Base-by-base conservation (phyloP, 23 tunicate genomes). In the Aplidium turbinatum region DNA sequence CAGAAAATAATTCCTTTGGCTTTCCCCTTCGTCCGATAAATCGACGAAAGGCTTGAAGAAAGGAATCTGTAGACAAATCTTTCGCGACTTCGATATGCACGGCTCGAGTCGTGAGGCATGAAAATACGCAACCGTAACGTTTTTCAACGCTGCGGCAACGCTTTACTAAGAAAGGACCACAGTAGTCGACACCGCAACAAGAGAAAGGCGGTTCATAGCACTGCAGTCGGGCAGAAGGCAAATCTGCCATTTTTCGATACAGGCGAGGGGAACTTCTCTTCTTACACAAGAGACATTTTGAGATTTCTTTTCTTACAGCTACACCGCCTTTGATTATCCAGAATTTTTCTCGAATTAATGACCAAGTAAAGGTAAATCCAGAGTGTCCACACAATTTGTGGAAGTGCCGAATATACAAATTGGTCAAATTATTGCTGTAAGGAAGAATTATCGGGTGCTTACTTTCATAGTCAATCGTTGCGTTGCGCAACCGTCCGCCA, bases 41-140 rank as follows among this genome's bases (percentile, higher is more conserved):
- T n/a, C 82, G 72, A 20, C 73, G 36, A 2, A 76, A 30, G 2
- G 75, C 82, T 42, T 58, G 32, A 22, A 76, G 47, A 30, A 76
- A 76, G 21, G 82, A 62, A 22, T 23, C 47, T 13, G 82, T 76
- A 26, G 68, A 40, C 4, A 76, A 75, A 34, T 36, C 47, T 38
- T 76, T 38, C 11, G 73, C 82, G 35, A 62, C 35, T 29, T 76
- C 82, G 20, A 76, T 26, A 40, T 76, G 73, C 4, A 61, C 33
- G 18, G 82, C 82, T 22, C 82, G 24, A 4, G 82, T 58, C 5
- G 73, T 57, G 46, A 76, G 33, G 28, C 82, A 76, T 24, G 82
- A 63, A 65, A 65, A 65, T 26, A 65, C 48, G 23, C 72, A 65
- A 38, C 72, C 36, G 50, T 65, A 65, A 11, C 72, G 72, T 29